Base-by-base conservation (phyloP, 2,797 vertebrate species). In the Hyperoplus lanceolatus region DNA sequence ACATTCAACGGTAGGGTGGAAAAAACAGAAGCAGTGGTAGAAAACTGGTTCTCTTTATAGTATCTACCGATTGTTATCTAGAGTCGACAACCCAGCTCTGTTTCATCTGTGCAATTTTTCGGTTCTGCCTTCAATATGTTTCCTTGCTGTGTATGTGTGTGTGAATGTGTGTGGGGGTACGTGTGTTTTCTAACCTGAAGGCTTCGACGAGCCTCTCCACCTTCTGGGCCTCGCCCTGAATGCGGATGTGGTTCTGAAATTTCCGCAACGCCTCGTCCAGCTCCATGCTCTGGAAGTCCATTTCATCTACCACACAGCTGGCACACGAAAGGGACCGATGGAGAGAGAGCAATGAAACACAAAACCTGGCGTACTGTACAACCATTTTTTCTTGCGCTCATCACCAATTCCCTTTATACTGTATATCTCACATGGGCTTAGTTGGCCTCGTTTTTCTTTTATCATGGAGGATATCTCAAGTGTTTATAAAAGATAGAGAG, bases 141-240 rank as follows among this genome's bases (percentile, higher is more conserved):
- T 50, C 18, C 14, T 58, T 14, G 39, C 2, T 10, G 53, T 54
- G 18, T 5, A 1, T 21, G 12, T 36, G 7, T 56, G 7, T 51
- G 6, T n/a, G 13, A 7, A 3, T 58, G 3, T n/a, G 49, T 51
- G 39, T 45, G 12, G 11, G 12, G 29, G 4, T 41, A 5, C 4
- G 8, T 14, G 38, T 36, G 45, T 4, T 39, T 39, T 13, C 83
- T 63, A 48, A 99, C 98, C 98, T 99, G 90, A 97, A 99, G 11
- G 98, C 98, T 88, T 99, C 98, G 29, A 99, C 98, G 73, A 99
- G 97, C 39, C 98, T 92, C 89, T 99, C 98, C 82, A 99, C 98
- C 84, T 99, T 99, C 94, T 99, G 98, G 2, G 98, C 98, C 87
- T 99, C 98, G 18, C 98, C 98, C 89, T 99, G 98, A 65, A 99